These are phyloP conservation scores for Lerista edwardsae DNA, from an alignment of 2,797 vertebrate species.

Conservation along the genomic window DNA sequence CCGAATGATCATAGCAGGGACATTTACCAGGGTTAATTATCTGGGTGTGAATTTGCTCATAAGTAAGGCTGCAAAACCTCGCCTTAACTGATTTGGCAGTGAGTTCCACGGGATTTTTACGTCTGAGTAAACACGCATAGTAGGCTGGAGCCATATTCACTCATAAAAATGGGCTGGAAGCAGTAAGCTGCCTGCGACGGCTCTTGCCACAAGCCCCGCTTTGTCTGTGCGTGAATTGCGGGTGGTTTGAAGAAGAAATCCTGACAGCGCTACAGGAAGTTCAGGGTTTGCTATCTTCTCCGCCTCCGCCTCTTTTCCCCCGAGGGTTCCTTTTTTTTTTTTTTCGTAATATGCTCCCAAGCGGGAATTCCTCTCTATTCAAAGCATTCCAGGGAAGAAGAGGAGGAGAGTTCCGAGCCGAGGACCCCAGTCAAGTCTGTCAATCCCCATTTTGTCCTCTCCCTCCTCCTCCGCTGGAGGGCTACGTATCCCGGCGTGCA, in stretches of 20 bases:
- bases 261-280: background rate
- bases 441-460: fast-evolving
- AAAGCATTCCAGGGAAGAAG: background rate
- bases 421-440: background rate
- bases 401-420: background rate
- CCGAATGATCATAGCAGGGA: too few relatives aligned
- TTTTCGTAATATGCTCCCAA: background rate
- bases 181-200: too few relatives aligned
- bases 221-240: background rate
- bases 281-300: background rate
- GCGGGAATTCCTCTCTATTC: background rate
- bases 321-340: too few relatives aligned
- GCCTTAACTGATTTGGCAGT: background rate
- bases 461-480: background rate
- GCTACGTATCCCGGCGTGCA: constrained; percentile 37
- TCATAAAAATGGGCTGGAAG: background rate
- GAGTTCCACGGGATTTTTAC: background rate
- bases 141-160: background rate
- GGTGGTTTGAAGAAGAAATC: background rate
- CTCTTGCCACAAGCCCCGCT: background rate
- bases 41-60: background rate
- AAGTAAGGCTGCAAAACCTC: background rate
- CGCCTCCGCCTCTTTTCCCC: background rate
- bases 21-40: too few relatives aligned
- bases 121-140: background rate